Percentiles rank a stretch among this genome's conserved stretches.
These are phyloP conservation scores for Adelosebastes latens DNA, from an alignment of 2,797 vertebrate species.

Conservation along the genomic window DNA sequence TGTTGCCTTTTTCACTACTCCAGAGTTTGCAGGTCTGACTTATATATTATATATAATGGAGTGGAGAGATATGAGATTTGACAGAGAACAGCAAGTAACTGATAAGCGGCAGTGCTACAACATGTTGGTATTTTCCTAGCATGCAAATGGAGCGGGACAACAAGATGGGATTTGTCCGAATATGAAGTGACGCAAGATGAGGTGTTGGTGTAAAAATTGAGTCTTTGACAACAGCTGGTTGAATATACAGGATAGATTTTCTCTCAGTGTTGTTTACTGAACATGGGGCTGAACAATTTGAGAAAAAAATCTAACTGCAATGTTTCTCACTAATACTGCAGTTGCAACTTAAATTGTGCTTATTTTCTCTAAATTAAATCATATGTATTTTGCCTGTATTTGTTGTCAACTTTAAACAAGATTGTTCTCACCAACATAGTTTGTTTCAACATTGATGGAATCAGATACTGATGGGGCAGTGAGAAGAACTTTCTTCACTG, in stretches of 20 bases:
- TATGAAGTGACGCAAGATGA: background rate
- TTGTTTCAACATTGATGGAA: background rate
- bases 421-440: too few species aligned
- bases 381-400: too few species aligned
- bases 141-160: background rate
- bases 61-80: background rate
- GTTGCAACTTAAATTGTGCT: background rate
- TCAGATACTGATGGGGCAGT: background rate
- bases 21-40: background rate
- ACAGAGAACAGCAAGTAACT: background rate
- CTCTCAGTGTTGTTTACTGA: background rate
- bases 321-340: background rate
- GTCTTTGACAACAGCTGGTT: background rate
- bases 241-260: background rate
- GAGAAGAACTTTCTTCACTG: background rate
- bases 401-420: too few species aligned
- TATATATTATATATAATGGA: background rate
- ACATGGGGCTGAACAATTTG: background rate
- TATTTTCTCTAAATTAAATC: too few species aligned
- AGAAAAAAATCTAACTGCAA: background rate
- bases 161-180: background rate
- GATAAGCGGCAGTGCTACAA: background rate
- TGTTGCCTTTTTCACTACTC: background rate
- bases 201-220: background rate
- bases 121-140: background rate